These are phyloP conservation scores for Oncorhynchus masou DNA, from an alignment of 2,113 vertebrate species.

Conservation along the genomic window DNA sequence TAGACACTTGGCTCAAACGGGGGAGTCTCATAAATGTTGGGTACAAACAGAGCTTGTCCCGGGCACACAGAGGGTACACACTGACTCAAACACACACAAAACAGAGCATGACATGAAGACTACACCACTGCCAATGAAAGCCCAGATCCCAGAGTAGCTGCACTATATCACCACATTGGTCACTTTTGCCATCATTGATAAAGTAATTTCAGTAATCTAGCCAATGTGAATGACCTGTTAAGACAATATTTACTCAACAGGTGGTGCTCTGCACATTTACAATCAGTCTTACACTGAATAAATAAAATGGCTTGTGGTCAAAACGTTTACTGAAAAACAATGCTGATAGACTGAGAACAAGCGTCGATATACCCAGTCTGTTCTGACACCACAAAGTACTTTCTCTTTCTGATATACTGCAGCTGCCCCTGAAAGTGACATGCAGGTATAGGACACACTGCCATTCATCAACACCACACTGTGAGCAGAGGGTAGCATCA, in stretches of 20 bases:
- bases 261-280: not conserved
- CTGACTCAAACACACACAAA: too few species aligned
- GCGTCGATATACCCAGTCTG: not conserved
- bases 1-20: conserved; percentile 38
- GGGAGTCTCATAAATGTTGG: conserved; percentile 66
- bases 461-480: not conserved
- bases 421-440: not conserved
- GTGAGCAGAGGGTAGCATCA: not conserved
- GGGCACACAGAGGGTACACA: conserved; percentile 6
- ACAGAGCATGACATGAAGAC: conserved; percentile 75
- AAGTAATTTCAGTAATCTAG: too few species aligned
- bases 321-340: not conserved
- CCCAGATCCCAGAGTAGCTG: conserved; percentile 78
- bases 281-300: not conserved
- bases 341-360: too few species aligned
- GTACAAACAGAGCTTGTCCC: not conserved
- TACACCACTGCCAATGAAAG: conserved; percentile 73
- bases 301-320: conserved; percentile 22
- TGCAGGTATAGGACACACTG: not conserved
- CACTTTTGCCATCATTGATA: too few species aligned
- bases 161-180: conserved; percentile 62
- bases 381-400: not conserved
- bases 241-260: not conserved
- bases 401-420: not conserved
- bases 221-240: not conserved